A percentile compares a stretch with the other conserved stretches of the same genome.
phyloP scores from a whole-genome alignment of 2,113 vertebrate species.

The Sardina pilchardus region DNA sequence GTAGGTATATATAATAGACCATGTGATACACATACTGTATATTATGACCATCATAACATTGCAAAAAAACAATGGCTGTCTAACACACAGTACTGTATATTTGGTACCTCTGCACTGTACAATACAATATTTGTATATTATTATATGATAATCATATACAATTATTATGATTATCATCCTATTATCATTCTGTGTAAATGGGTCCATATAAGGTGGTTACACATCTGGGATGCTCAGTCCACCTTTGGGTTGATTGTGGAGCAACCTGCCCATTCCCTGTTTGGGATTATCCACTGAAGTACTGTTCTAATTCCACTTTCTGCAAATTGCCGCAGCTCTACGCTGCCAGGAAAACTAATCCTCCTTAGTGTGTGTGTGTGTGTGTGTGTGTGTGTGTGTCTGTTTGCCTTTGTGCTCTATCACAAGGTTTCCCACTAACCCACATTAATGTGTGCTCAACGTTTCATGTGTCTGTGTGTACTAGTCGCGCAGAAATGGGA shows the following conservation, averaged over 20 bases:
- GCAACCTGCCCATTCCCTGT: not conserved
- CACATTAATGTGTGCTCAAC: constrained; percentile 35
- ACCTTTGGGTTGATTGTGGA: not conserved
- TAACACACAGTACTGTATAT: no score
- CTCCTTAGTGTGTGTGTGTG: constrained; percentile 42
- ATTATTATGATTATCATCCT: no score
- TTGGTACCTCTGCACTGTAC: no score
- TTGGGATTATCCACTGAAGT: not conserved
- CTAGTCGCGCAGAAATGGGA: not conserved
- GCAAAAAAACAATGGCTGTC: no score
- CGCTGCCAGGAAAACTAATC: constrained; percentile 40
- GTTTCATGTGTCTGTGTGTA: constrained; percentile 14
- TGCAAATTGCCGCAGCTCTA: not conserved
- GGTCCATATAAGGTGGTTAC: no score
- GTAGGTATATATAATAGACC: no score
- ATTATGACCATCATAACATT: no score
- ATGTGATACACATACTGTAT: no score
- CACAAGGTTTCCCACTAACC: constrained; percentile 37
- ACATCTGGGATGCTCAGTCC: not conserved
- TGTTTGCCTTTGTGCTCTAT: not conserved
- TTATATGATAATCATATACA: no score
- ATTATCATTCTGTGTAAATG: no score
- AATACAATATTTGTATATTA: no score
- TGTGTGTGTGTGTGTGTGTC: constrained; percentile 47
- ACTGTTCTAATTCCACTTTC: constrained; percentile 48